Conservation (phyloP, 2,797 vertebrate species). For the Cuculus canorus region DNA sequence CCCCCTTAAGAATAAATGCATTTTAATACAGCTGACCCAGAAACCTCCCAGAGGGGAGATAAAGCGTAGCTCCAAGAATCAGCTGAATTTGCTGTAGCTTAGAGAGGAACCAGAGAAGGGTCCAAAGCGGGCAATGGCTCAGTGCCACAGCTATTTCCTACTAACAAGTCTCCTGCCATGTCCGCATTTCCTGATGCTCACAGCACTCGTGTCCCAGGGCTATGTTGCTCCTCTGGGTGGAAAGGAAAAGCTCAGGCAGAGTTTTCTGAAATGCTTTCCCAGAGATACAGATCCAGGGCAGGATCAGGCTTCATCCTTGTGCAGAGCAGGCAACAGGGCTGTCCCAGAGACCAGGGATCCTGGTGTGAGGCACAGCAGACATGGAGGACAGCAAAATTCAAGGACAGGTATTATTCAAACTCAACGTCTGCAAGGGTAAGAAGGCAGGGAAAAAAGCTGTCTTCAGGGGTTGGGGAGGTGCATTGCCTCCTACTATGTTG, state of each 20-base stretch:
- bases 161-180: background rate
- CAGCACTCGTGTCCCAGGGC: background rate
- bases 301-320: background rate
- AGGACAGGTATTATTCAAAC: background rate
- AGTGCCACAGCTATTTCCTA: background rate
- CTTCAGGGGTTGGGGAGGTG: background rate
- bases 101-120: conserved; percentile 5
- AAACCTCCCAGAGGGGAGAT: conserved; percentile 54
- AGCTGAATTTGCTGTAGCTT: conserved; percentile 27
- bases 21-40: conserved; percentile 64
- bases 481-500: background rate
- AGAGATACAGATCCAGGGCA: background rate
- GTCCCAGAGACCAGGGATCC: background rate
- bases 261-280: background rate
- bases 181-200: background rate
- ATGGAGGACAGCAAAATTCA: background rate
- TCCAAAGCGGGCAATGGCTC: background rate
- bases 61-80: background rate
- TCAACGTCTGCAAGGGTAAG: background rate
- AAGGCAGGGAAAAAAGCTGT: background rate
- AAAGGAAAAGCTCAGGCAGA: background rate
- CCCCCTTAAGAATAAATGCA: conserved; percentile 65
- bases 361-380: background rate
- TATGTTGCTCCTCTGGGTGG: rapidly evolving
- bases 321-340: background rate